phyloP scores from a whole-genome alignment of 2,888 invertebrate species.

The Anthoptus insignis region DNA sequence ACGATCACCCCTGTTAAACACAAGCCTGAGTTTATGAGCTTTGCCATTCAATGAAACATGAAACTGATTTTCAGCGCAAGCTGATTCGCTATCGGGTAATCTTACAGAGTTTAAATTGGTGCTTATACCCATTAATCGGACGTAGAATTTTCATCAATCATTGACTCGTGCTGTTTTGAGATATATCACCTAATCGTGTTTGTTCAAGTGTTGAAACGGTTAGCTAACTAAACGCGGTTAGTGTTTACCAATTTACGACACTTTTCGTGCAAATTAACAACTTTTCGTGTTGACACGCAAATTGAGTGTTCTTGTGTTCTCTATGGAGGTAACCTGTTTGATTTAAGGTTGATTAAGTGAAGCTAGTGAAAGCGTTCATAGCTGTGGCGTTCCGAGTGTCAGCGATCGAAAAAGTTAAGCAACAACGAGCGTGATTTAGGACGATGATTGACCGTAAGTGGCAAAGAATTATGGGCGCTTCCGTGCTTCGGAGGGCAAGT shows the following conservation, averaged over 20 bases:
- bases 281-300: slow-evolving; percentile 51
- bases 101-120: too few species aligned
- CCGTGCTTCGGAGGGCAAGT: too few species aligned
- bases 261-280: slow-evolving; percentile 46
- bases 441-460: too few species aligned
- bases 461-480: too few species aligned
- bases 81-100: too few species aligned
- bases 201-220: slow-evolving; percentile 56
- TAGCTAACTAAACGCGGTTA: slow-evolving; percentile 60
- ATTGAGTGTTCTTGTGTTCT: slow-evolving; percentile 41
- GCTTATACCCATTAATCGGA: not conserved
- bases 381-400: too few species aligned
- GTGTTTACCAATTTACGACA: slow-evolving; percentile 57
- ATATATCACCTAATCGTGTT: slow-evolving; percentile 47
- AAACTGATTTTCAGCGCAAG: not conserved
- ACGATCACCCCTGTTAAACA: too few species aligned
- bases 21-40: too few species aligned
- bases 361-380: too few species aligned
- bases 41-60: not conserved
- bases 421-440: too few species aligned
- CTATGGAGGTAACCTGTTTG: slow-evolving; percentile 31
- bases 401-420: too few species aligned
- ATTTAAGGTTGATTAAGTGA: too few species aligned
- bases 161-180: slow-evolving; percentile 12
- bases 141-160: not conserved